Evolutionary conservation across 2,888 invertebrate genomes (phyloP).

Genomic region (Pachymerium ferrugineum): DNA sequence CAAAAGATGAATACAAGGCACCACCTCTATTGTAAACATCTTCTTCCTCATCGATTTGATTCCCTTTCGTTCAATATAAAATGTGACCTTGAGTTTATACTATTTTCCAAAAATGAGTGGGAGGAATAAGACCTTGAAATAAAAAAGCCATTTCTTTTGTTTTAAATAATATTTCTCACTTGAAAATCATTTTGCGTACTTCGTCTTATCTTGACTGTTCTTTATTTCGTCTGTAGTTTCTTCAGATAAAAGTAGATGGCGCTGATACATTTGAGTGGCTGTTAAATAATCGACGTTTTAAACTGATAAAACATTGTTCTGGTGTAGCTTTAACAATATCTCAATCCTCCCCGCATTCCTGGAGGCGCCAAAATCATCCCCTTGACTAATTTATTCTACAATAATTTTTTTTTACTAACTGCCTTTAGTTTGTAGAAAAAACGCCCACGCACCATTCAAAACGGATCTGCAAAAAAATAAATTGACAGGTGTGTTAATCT

Average conservation of each 20-base stretch:
- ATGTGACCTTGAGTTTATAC: background rate
- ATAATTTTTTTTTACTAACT: constrained; percentile 7
- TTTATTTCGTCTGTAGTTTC: background rate
- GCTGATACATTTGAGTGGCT: background rate
- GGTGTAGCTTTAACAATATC: too few relatives aligned
- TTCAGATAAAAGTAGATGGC: background rate
- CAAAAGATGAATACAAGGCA: background rate
- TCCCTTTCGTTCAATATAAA: background rate
- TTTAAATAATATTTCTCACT: too few relatives aligned
- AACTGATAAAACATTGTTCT: too few relatives aligned
- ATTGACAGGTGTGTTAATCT: constrained; percentile 24
- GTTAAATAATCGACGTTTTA: background rate
- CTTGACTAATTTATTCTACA: background rate
- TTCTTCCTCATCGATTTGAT: constrained; percentile 11
- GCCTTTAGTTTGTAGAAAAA: background rate
- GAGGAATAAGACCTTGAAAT: constrained; percentile 19
- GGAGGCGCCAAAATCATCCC: background rate
- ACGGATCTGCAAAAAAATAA: background rate
- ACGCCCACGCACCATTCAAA: background rate
- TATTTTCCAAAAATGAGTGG: constrained; percentile 15
- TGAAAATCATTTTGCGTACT: too few relatives aligned
- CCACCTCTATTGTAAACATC: background rate
- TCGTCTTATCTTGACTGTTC: background rate
- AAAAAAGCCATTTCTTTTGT: too few relatives aligned
- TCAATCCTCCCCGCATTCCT: background rate